These are phyloP conservation scores for Petrocephalus microphthalmus DNA, from an alignment of 2,113 vertebrate genomes.

Conservation along the genomic window DNA sequence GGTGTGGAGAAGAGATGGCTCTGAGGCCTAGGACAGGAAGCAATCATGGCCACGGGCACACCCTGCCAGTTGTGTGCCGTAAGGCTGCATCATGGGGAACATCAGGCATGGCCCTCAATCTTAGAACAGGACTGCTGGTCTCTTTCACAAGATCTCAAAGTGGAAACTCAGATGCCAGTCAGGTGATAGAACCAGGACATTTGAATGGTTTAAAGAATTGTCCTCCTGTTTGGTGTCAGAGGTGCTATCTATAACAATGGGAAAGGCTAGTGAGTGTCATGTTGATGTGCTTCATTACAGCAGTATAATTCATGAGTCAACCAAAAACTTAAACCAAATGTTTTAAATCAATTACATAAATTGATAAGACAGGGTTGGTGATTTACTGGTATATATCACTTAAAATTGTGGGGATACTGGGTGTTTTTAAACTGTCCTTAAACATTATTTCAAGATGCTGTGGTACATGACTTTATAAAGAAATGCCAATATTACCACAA, in stretches of 20 bases:
- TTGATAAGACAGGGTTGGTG: background rate
- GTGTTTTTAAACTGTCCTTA: background rate
- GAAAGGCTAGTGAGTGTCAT: background rate
- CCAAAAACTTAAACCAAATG: background rate
- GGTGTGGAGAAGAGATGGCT: background rate
- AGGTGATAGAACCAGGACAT: background rate
- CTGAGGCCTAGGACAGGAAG: background rate
- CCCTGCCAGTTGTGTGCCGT: background rate
- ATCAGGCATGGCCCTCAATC: too few species aligned
- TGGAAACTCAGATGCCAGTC: background rate
- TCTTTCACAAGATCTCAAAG: background rate
- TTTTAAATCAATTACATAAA: background rate
- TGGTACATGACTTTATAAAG: background rate
- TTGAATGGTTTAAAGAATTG: background rate
- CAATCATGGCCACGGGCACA: background rate
- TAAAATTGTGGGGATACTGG: background rate
- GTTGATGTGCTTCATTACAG: background rate
- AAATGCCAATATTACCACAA: background rate
- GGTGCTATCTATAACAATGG: background rate
- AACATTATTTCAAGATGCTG: background rate
- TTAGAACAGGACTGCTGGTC: background rate
- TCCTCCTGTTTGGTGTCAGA: background rate
- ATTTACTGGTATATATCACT: too few species aligned
- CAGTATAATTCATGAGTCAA: background rate
- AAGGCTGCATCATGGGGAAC: too few species aligned